phyloP scores from a whole-genome alignment of 1,140 invertebrate genomes.

The Vanessa atalanta region DNA sequence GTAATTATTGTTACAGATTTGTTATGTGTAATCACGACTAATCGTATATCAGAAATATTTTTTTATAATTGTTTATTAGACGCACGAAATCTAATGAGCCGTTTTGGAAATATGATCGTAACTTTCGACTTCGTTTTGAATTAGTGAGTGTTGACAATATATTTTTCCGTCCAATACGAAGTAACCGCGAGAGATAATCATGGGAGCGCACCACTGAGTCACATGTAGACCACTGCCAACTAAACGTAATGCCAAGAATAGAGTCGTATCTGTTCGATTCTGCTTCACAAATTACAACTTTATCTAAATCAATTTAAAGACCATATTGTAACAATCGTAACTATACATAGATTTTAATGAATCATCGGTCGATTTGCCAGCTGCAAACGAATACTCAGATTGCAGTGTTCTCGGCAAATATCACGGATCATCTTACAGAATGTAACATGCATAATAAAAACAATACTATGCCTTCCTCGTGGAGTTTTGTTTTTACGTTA shows the following conservation, averaged over 20 bases:
- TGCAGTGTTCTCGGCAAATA: constrained; percentile 63
- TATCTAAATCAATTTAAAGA: constrained; percentile 37
- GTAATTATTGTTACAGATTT: constrained; percentile 24
- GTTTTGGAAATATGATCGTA: constrained; percentile 48
- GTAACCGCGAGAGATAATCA: constrained; percentile 58
- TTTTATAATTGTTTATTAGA: constrained; percentile 9
- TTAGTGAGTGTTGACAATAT: constrained; percentile 39
- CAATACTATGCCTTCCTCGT: constrained; percentile 37
- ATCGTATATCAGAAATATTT: neutral
- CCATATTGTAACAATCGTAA: constrained; percentile 29
- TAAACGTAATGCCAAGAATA: constrained; percentile 45
- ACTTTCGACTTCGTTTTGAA: constrained; percentile 43
- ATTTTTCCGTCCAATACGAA: constrained; percentile 51
- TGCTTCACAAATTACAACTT: constrained; percentile 48
- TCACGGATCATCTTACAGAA: constrained; percentile 61
- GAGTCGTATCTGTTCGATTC: constrained; percentile 47
- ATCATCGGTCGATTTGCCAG: constrained; percentile 65
- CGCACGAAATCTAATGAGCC: constrained; percentile 35
- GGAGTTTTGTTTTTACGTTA: constrained; percentile 1
- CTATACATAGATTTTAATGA: constrained; percentile 57
- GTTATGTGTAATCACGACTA: constrained; percentile 29
- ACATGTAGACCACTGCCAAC: constrained; percentile 64
- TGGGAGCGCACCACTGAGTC: constrained; percentile 69
- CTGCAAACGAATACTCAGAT: constrained; percentile 69
- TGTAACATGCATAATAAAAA: constrained; percentile 54